Conservation (phyloP, 1,140 invertebrate species). For the Lethocerus indicus region DNA sequence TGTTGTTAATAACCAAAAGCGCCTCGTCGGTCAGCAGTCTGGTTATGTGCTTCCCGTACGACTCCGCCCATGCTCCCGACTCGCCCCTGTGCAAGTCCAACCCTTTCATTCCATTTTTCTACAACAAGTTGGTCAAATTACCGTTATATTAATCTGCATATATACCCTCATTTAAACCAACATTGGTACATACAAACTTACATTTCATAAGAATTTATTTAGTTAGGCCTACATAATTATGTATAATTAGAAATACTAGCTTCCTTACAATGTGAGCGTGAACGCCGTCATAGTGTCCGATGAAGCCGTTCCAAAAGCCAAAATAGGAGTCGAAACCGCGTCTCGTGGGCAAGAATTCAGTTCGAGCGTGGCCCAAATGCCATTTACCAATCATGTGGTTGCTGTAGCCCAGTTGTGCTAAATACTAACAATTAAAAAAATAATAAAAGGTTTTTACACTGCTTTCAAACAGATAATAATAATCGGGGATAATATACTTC, state of each 20-base stretch:
- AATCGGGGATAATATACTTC: too few species aligned
- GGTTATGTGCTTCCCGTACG: conserved; percentile 44
- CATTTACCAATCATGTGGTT: conserved; percentile 84
- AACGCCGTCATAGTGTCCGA: conserved; percentile 66
- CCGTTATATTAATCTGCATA: too few species aligned
- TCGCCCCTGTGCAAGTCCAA: conserved; percentile 33
- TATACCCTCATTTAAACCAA: too few species aligned
- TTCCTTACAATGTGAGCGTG: conserved; percentile 15
- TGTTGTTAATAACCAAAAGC: conserved; percentile 34
- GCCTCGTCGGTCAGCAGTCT: conserved; percentile 48
- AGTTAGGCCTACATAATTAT: too few species aligned
- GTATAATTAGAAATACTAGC: too few species aligned
- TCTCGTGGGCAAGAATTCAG: conserved; percentile 49
- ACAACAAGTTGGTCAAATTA: too few species aligned
- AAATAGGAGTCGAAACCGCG: conserved; percentile 62
- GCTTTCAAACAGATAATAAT: too few species aligned
- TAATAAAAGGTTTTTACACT: too few species aligned
- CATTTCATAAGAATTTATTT: too few species aligned
- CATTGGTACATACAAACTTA: too few species aligned
- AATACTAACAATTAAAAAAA: conserved; percentile 22
- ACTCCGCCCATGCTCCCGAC: conserved; percentile 33
- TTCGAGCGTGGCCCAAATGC: conserved; percentile 66
- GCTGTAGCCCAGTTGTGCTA: conserved; percentile 46
- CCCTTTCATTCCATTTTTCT: background rate
- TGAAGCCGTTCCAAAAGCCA: conserved; percentile 72